phyloP scores from a whole-genome alignment of 2,888 invertebrate genomes.

The Limnephilus lunatus region DNA sequence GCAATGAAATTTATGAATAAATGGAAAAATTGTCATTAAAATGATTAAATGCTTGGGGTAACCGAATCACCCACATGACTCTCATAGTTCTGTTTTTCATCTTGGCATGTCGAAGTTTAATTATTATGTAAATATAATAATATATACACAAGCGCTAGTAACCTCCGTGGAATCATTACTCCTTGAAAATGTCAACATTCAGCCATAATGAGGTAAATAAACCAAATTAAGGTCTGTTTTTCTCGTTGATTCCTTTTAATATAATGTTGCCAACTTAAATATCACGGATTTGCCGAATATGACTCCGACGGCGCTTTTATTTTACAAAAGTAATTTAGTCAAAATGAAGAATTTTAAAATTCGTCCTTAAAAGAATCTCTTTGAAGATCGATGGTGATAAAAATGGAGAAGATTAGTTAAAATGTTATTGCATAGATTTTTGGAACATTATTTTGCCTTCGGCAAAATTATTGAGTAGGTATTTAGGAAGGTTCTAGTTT shows the following conservation, averaged over 20 bases:
- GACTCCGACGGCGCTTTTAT: neutral
- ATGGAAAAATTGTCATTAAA: too few relatives aligned
- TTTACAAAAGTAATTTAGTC: neutral
- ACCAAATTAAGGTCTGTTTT: neutral
- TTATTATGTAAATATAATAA: too few relatives aligned
- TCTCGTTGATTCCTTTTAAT: neutral
- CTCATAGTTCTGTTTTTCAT: too few relatives aligned
- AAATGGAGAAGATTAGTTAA: neutral
- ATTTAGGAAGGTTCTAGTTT: too few relatives aligned
- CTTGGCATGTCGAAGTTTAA: too few relatives aligned
- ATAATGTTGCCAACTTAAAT: neutral
- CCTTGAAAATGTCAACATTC: neutral
- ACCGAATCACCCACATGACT: too few relatives aligned
- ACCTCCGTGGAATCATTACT: neutral
- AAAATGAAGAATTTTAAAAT: neutral
- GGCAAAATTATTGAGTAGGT: too few relatives aligned
- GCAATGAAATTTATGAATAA: too few relatives aligned
- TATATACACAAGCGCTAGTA: neutral
- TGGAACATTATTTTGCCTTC: too few relatives aligned
- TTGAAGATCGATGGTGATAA: neutral
- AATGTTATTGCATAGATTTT: too few relatives aligned
- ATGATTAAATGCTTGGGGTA: too few relatives aligned
- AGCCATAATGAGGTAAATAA: neutral
- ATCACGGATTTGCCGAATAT: neutral
- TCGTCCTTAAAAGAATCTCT: neutral